Base-by-base conservation (phyloP, 2,797 vertebrate species). In the Phalloptychus januarius region DNA sequence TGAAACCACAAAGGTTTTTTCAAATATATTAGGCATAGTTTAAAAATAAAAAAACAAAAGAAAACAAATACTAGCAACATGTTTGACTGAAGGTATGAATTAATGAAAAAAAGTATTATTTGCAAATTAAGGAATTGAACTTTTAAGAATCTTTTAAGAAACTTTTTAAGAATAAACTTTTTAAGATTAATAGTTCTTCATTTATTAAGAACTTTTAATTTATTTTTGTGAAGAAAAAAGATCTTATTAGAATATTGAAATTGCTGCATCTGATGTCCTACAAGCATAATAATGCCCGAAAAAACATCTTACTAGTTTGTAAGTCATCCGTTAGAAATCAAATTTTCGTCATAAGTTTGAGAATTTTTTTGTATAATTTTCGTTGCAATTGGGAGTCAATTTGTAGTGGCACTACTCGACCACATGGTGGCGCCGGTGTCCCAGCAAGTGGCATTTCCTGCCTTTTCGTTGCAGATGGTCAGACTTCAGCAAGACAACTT, bases 371-470 rank as follows among this genome's bases (percentile, higher is more conserved):
- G n/a, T 15, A 31, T 58, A 58, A 12, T 58, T 2, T 58, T 28
- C 13, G 23, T 28, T 7, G 56, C 12, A 28, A 15, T 58, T 63
- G 31, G 8, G 23, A 69, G 40, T 5, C 20, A 40, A 3, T 69
- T 20, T 42, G 38, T 12, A 80, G 87, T 89, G 76, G 75, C 52
- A 10, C 42, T 48, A 20, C 76, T 73, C 50, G 44, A 45, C 93
- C 93, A 93, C 92, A 87, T 12, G 91, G 73, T 83, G 92, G 92
- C 33, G 87, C 90, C 75, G 77, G 50, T 31, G 81, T 72, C 80
- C 77, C 87, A 80, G 76, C 25, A 75, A 83, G 20, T 72, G 61
- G 46, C 77, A 36, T 3, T 38, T 20, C 7, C 10, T 63, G 58
- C 38, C 69, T 65, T 75, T 44, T 28, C 31, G n/a, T 36, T 5